Evolutionary conservation across 1,140 invertebrate species (phyloP), one percentile per base, ranked within the genome.

Genomic region (Chymomyza costata): DNA sequence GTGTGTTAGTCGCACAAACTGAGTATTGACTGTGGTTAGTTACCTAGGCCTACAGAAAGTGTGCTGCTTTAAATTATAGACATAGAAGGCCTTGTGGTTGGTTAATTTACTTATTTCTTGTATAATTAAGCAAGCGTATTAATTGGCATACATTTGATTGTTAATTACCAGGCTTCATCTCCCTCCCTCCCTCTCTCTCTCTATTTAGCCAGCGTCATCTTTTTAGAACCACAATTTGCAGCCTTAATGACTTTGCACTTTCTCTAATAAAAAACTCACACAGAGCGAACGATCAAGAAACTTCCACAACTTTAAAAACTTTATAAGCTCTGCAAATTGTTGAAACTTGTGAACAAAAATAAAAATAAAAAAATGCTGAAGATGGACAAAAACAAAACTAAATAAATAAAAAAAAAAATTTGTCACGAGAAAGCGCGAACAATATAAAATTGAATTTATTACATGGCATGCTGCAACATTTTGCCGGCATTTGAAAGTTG

Each of bases 121-220:
- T 78, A 78, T 78, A 78, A 80, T 78, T 78, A 80, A 78, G 71
- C 71, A 78, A 78, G 71, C 71, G 80, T 78, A 78, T 78, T 80
- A 78, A 78, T 78, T 78, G 71, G 80, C 71, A 78, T 58, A 78
- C 67, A 80, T 78, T 78, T 66, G 61, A 66, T 61, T 43, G 30
- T 56, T 67, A 43, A 37, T 50, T 38, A 53, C 30, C 37, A 47
- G 21, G 14, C n/a, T 2, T 6, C 17, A 6, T 16, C 38, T 14
- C 25, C 21, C 15, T 25, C 11, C 13, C 21, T 10, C 7, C 13
- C 15, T 57, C 39, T 54, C 32, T 54, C 19, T 41, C 35, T 67
- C 49, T 48, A 38, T 31, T 30, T 59, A 44, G n/a, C n/a, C n/a
- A n/a, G n/a, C n/a, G n/a, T n/a, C n/a, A n/a, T n/a, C n/a, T n/a